Percentiles rank a stretch among this genome's conserved stretches.
phyloP scores from a whole-genome alignment of 2,797 vertebrate species.

The Dicrostonyx torquatus region DNA sequence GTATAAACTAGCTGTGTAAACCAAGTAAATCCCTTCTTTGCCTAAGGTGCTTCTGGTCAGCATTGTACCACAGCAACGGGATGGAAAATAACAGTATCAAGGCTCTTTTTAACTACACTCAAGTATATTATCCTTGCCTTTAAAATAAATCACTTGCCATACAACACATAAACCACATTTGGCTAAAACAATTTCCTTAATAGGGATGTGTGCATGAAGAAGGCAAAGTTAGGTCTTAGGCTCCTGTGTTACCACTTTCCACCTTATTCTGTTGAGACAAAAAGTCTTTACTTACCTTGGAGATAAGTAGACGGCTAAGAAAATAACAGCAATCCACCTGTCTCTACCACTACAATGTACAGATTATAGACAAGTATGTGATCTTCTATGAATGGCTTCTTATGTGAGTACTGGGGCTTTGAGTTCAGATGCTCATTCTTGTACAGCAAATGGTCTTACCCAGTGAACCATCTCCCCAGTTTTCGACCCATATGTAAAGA shows the following conservation, averaged over 20 bases:
- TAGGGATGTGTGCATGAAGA: neutral
- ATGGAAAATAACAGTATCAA: neutral
- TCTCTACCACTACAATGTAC: neutral
- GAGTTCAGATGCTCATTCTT: neutral
- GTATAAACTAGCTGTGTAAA: neutral
- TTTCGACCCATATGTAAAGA: neutral
- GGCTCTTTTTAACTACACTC: neutral
- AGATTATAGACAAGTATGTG: neutral
- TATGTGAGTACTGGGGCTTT: neutral
- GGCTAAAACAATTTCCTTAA: neutral
- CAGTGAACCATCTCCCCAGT: neutral
- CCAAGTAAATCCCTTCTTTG: neutral
- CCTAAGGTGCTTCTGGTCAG: neutral
- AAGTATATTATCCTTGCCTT: neutral
- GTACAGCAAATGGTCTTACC: neutral
- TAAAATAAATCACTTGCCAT: neutral
- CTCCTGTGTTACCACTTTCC: neutral
- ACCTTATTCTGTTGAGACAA: neutral
- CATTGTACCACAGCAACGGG: neutral
- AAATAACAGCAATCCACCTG: neutral
- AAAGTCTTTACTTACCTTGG: neutral
- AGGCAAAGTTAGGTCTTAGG: neutral
- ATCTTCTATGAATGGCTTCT: neutral
- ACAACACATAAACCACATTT: slow-evolving; percentile 4
- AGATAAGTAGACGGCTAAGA: neutral